Percentiles rank a stretch among this genome's conserved stretches.
Evolutionary conservation across 2,113 vertebrate species (phyloP).

Genomic region (Todiramphus saurophagus): DNA sequence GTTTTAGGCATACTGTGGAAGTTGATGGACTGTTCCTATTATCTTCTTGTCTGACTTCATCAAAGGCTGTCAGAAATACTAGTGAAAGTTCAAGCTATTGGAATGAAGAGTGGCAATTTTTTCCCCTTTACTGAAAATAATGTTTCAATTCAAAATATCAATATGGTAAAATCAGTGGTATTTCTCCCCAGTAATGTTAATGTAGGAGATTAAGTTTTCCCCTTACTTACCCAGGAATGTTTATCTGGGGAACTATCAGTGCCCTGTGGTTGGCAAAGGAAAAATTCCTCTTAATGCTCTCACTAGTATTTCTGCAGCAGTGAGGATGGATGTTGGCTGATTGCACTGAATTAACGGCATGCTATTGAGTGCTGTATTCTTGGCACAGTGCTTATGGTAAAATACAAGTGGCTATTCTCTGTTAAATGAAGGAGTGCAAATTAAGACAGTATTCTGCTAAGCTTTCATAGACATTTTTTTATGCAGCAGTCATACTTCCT

Average conservation of each 20-base stretch:
- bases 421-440: background rate
- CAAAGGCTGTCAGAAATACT: conserved; percentile 25
- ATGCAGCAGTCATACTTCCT: background rate
- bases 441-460: background rate
- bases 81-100: background rate
- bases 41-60: conserved; percentile 18
- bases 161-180: background rate
- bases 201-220: background rate
- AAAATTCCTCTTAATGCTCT: background rate
- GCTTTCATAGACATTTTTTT: background rate
- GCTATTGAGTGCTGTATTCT: background rate
- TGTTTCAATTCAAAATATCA: conserved; percentile 12
- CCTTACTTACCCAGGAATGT: background rate
- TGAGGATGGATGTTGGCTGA: background rate
- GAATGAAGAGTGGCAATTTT: background rate
- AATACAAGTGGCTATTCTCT: background rate
- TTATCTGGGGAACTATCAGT: background rate
- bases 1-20: background rate
- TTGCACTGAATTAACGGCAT: background rate
- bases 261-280: background rate
- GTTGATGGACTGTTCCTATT: background rate
- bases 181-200: background rate
- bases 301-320: background rate
- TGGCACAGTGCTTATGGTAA: background rate
- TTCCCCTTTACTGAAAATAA: background rate